A percentile compares a stretch with the other conserved stretches of the same genome.
Conservation (phyloP, 1,140 invertebrate species). For the Tetraneura akinire region DNA sequence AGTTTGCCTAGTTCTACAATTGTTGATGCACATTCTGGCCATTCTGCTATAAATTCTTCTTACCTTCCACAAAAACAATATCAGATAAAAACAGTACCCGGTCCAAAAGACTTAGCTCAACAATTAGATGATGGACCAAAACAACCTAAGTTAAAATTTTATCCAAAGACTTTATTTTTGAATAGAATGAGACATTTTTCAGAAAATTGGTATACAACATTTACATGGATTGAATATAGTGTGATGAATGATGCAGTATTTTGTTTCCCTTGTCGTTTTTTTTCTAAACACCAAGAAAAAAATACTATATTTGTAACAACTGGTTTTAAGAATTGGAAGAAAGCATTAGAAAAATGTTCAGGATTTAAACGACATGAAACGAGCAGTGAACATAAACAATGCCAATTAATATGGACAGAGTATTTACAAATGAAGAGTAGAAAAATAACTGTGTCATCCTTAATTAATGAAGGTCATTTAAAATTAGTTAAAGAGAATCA, state of each 20-base stretch:
- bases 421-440: too few species aligned
- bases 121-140: background rate
- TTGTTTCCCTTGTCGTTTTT: conserved; percentile 18
- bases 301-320: background rate
- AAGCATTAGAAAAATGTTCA: conserved; percentile 22
- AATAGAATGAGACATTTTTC: conserved; percentile 24
- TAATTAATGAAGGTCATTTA: too few species aligned
- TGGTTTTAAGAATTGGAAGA: conserved; percentile 45
- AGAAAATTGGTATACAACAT: background rate
- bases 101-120: conserved; percentile 25
- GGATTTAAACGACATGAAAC: background rate
- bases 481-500: too few species aligned
- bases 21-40: too few species aligned
- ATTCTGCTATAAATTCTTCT: too few species aligned
- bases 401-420: background rate
- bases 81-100: too few species aligned
- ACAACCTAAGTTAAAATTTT: conserved; percentile 11
- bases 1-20: too few species aligned
- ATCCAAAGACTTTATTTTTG: conserved; percentile 10
- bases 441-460: too few species aligned
- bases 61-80: too few species aligned
- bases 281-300: background rate
- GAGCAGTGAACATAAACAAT: conserved; percentile 19
- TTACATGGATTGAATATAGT: conserved; percentile 35
- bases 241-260: background rate